Evolutionary conservation across 2,797 vertebrate genomes (phyloP).

Genomic region (Tokudaia muenninki): DNA sequence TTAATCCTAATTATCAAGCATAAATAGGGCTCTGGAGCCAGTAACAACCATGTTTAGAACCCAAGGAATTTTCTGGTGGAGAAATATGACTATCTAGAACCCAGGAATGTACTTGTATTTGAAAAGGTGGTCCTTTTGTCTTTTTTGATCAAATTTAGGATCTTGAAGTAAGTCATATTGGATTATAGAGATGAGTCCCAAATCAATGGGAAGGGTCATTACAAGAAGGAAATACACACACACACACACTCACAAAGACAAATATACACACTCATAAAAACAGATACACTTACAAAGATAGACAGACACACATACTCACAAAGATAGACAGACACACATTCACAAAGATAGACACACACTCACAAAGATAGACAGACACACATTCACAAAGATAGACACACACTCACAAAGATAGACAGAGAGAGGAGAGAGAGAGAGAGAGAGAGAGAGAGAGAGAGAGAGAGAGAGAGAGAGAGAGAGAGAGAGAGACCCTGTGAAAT

Average conservation of each 20-base stretch:
- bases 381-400: too few species aligned
- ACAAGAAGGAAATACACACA: background rate
- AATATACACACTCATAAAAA: background rate
- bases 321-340: too few species aligned
- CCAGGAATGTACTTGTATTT: background rate
- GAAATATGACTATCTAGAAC: background rate
- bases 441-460: background rate
- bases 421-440: too few species aligned
- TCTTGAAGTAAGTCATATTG: background rate
- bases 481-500: background rate
- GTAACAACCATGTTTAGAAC: background rate
- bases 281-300: too few species aligned
- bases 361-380: too few species aligned
- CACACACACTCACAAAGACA: background rate
- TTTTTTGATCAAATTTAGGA: background rate
- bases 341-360: too few species aligned
- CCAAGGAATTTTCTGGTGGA: background rate
- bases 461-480: background rate
- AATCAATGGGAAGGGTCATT: background rate
- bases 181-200: background rate
- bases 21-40: background rate
- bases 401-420: too few species aligned
- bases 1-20: constrained; percentile 20
- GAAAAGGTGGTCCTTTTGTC: background rate
- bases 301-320: too few species aligned